These are phyloP conservation scores for Electrona antarctica DNA, from an alignment of 2,113 vertebrate genomes.

Conservation along the genomic window DNA sequence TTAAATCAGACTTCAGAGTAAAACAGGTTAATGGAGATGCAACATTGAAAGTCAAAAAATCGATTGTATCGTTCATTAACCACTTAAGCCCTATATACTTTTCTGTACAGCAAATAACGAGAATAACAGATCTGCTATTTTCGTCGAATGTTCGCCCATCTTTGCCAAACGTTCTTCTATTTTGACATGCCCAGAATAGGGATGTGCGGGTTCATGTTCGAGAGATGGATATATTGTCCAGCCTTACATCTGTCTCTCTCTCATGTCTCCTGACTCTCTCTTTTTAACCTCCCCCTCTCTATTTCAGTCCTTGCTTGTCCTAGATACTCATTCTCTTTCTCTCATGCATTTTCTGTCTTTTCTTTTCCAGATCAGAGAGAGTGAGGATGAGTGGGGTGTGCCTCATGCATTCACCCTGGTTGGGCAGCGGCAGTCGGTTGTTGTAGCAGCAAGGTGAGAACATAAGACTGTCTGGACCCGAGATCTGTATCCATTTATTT, in stretches of 20 bases:
- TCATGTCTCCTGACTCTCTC: conserved; percentile 30
- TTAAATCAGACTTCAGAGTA: too few relatives aligned
- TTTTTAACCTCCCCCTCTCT: conserved; percentile 22
- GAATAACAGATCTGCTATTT: too few relatives aligned
- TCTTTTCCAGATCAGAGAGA: conserved; percentile 87
- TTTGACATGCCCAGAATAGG: too few relatives aligned
- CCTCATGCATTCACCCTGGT: conserved; percentile 93
- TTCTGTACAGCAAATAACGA: too few relatives aligned
- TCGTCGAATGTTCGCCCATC: too few relatives aligned
- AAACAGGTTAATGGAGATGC: too few relatives aligned
- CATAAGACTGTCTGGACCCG: neutral
- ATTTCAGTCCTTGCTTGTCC: conserved; percentile 61
- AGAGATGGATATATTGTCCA: neutral
- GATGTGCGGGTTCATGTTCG: too few relatives aligned
- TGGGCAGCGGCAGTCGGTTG: conserved; percentile 89
- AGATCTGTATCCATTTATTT: too few relatives aligned
- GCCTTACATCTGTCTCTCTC: conserved; percentile 18
- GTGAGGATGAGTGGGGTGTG: conserved; percentile 96
- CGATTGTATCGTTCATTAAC: too few relatives aligned
- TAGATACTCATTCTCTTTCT: conserved; percentile 45
- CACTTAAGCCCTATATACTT: too few relatives aligned
- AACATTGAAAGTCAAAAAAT: too few relatives aligned
- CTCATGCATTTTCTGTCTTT: conserved; percentile 50
- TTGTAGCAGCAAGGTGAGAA: conserved; percentile 93
- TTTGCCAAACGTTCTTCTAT: too few relatives aligned